Evolutionary conservation across 2,113 vertebrate species (phyloP).

Genomic region (Nannobrachium achirus): DNA sequence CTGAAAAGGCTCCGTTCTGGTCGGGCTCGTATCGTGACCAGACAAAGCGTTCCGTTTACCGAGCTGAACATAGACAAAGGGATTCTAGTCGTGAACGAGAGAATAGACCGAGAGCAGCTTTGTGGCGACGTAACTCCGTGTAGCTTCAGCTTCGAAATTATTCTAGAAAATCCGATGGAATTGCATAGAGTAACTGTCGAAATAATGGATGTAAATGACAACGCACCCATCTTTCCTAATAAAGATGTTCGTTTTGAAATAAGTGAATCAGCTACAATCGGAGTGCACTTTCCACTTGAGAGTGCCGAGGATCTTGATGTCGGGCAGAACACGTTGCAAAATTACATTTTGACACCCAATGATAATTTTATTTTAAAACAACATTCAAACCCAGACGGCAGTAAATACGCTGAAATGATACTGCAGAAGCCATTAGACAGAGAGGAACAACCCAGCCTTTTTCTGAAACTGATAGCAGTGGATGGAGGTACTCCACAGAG

Average conservation of each 20-base stretch:
- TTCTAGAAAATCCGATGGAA: slow-evolving; percentile 1
- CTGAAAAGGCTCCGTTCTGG: slow-evolving; percentile 68
- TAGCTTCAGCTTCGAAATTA: neutral
- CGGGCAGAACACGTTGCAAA: neutral
- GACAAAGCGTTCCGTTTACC: slow-evolving; percentile 63
- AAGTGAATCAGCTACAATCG: neutral
- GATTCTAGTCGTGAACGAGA: neutral
- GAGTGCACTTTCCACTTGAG: neutral
- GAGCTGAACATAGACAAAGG: neutral
- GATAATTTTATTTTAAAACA: neutral
- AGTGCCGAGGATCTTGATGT: neutral
- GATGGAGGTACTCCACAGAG: neutral
- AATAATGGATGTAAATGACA: neutral
- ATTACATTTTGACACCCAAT: neutral
- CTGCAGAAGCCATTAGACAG: neutral
- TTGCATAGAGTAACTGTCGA: neutral
- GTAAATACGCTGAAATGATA: neutral
- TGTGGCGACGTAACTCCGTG: neutral
- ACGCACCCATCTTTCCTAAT: neutral
- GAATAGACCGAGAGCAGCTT: neutral
- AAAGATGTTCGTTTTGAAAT: neutral
- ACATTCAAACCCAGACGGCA: neutral
- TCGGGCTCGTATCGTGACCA: slow-evolving; percentile 75
- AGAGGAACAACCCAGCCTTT: neutral
- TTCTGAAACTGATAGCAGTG: neutral